A percentile compares a stretch with the other conserved stretches of the same genome.
Evolutionary conservation across 2,797 vertebrate genomes (phyloP).

Genomic region (Allobates femoralis): DNA sequence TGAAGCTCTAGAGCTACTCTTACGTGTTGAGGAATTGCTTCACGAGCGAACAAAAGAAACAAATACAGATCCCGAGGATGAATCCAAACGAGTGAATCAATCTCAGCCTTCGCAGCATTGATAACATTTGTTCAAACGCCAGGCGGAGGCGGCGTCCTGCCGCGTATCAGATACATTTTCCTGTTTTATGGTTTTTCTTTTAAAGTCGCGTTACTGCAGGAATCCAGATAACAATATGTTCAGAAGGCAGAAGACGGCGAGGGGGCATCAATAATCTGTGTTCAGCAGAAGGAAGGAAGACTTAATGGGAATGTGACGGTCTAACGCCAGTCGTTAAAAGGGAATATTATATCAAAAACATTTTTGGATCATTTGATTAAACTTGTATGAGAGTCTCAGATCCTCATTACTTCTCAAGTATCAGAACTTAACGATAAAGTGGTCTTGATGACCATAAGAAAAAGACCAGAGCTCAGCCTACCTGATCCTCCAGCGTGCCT

Average conservation of each 20-base stretch:
- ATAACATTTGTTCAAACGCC: not conserved
- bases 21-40: not conserved
- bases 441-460: not conserved
- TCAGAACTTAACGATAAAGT: not conserved
- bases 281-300: not conserved
- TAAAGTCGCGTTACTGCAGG: not conserved
- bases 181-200: not conserved
- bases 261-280: not conserved
- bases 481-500: too few relatives aligned
- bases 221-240: not conserved
- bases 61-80: not conserved
- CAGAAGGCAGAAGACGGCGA: not conserved
- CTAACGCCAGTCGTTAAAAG: not conserved
- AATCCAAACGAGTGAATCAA: not conserved
- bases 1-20: not conserved
- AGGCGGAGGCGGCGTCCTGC: not conserved
- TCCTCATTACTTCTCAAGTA: not conserved
- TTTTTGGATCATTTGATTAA: not conserved
- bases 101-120: not conserved
- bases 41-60: not conserved
- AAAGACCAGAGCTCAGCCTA: not conserved
- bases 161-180: not conserved
- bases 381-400: not conserved
- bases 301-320: not conserved
- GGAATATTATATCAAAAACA: not conserved